Percentiles rank a stretch among this genome's conserved stretches.
Evolutionary conservation across 1,140 invertebrate species (phyloP).

Genomic region (Trissolcus basalis): DNA sequence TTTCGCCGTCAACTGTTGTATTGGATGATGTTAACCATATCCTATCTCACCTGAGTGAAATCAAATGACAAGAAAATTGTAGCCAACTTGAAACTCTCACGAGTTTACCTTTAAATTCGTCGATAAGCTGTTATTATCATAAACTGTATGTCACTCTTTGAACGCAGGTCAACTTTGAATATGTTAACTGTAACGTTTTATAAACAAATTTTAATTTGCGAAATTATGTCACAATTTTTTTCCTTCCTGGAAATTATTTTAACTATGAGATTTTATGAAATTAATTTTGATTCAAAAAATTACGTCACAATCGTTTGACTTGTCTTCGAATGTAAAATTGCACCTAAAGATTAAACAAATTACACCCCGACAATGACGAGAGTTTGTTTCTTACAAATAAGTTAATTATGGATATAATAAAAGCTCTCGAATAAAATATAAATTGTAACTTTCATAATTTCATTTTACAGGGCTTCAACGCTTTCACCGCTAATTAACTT

Average conservation of each 20-base stretch:
- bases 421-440: conserved; percentile 36
- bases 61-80: conserved; percentile 61
- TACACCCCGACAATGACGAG: too few relatives aligned
- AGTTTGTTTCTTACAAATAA: not conserved
- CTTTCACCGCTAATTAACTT: conserved; percentile 69
- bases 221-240: too few relatives aligned
- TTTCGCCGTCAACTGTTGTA: conserved; percentile 45
- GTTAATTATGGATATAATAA: conserved; percentile 15
- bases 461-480: conserved; percentile 41
- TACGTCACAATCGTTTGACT: not conserved
- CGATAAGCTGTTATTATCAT: conserved; percentile 53
- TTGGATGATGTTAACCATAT: conserved; percentile 29
- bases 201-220: too few relatives aligned
- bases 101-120: conserved; percentile 53
- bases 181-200: too few relatives aligned
- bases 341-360: too few relatives aligned
- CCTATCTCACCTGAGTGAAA: conserved; percentile 45
- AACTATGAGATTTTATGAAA: too few relatives aligned
- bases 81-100: conserved; percentile 49
- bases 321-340: too few relatives aligned
- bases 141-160: conserved; percentile 55
- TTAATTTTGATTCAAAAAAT: too few relatives aligned
- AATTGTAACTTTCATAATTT: conserved; percentile 58
- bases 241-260: too few relatives aligned
- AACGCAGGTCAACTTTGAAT: not conserved